These are phyloP conservation scores for Phalanger gymnotis DNA, from an alignment of 2,797 vertebrate genomes.

Conservation along the genomic window DNA sequence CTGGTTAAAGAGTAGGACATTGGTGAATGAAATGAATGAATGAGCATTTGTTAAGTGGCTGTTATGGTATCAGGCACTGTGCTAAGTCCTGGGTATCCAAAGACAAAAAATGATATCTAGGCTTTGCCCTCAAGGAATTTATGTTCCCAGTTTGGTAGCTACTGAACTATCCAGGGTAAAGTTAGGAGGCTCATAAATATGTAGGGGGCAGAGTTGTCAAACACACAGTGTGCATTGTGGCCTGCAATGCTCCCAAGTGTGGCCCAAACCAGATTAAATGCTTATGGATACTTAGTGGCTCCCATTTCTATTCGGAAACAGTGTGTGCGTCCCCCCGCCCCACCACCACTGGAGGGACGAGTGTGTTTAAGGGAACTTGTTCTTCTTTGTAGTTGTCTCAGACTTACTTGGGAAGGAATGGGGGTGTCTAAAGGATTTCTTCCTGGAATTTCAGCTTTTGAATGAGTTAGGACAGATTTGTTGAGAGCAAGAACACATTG, in stretches of 20 bases:
- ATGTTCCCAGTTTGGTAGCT: neutral
- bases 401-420: neutral
- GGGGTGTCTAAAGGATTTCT: neutral
- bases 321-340: neutral
- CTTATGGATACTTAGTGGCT: neutral
- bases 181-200: neutral
- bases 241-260: neutral
- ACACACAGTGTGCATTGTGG: neutral
- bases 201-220: neutral
- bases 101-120: neutral
- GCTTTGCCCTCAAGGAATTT: neutral
- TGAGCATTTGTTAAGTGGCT: neutral
- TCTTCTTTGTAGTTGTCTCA: neutral
- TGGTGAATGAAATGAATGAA: neutral
- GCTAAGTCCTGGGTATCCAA: neutral
- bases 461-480: neutral
- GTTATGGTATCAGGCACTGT: neutral
- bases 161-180: neutral
- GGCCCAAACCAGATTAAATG: neutral
- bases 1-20: neutral
- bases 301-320: neutral
- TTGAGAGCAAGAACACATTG: neutral
- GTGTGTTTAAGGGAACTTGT: neutral
- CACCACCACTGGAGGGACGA: neutral
- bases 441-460: neutral